These are phyloP conservation scores for Drosophila athabasca DNA, from an alignment of 1,140 invertebrate species.

Conservation along the genomic window DNA sequence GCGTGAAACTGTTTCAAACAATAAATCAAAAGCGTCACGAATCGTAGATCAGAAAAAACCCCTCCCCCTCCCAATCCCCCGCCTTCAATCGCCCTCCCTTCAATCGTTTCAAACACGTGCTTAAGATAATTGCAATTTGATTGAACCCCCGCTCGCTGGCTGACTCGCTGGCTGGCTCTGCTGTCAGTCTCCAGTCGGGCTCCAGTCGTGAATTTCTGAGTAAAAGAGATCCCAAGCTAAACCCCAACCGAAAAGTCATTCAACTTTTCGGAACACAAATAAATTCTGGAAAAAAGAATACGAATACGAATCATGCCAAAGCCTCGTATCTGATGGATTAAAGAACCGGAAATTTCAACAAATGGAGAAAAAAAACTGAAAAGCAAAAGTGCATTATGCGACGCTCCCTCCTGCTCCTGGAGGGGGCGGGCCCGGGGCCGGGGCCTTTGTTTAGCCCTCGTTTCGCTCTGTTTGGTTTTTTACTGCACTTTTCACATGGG, in stretches of 20 bases:
- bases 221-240: slow-evolving; percentile 19
- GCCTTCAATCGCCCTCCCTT: background rate
- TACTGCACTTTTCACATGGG: slow-evolving; percentile 45
- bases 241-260: slow-evolving; percentile 48
- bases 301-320: slow-evolving; percentile 52
- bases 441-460: slow-evolving; percentile 30
- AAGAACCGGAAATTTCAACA: slow-evolving; percentile 65
- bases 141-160: slow-evolving; percentile 27
- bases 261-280: slow-evolving; percentile 46
- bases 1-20: slow-evolving; percentile 24
- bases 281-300: slow-evolving; percentile 27
- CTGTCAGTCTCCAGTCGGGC: too few relatives aligned
- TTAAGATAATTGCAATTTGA: slow-evolving; percentile 63
- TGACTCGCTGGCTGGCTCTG: too few relatives aligned
- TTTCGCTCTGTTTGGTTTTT: slow-evolving; percentile 72
- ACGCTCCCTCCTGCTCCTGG: slow-evolving; percentile 11
- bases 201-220: slow-evolving; percentile 23
- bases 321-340: slow-evolving; percentile 59
- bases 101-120: slow-evolving; percentile 46
- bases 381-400: slow-evolving; percentile 72
- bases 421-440: too few relatives aligned
- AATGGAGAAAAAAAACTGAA: slow-evolving; percentile 24
- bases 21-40: slow-evolving; percentile 58
- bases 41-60: slow-evolving; percentile 16
- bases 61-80: slow-evolving; percentile 7